These are phyloP conservation scores for Cavia aperea DNA, from an alignment of 2,113 vertebrate genomes.

Conservation along the genomic window DNA sequence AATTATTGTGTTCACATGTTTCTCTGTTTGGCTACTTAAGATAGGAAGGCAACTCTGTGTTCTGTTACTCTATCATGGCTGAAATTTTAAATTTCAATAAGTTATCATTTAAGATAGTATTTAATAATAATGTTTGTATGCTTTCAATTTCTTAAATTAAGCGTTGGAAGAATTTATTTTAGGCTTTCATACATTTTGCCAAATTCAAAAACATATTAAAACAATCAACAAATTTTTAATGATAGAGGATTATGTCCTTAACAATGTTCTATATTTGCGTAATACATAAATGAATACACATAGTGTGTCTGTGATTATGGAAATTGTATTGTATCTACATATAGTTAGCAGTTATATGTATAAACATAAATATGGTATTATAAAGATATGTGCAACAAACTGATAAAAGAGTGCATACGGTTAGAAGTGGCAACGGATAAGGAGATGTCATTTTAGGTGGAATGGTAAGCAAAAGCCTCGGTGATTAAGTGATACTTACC, in stretches of 20 bases:
- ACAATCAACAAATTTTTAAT: background rate
- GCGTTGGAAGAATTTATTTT: background rate
- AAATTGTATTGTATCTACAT: background rate
- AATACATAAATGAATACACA: background rate
- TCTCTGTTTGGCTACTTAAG: background rate
- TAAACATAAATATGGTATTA: background rate
- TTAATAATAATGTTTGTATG: background rate
- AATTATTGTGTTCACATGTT: background rate
- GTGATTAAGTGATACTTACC: background rate
- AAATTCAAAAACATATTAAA: background rate
- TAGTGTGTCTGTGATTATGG: background rate
- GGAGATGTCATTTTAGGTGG: background rate
- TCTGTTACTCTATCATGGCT: background rate
- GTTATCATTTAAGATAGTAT: background rate
- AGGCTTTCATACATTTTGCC: background rate
- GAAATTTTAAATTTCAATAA: background rate
- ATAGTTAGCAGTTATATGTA: background rate
- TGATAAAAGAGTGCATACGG: background rate
- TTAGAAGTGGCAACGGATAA: background rate
- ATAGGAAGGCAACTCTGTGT: background rate
- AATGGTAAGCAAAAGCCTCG: background rate
- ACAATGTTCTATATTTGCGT: background rate
- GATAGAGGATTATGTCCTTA: background rate
- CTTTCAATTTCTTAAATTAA: background rate
- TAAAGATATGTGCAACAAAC: background rate